Conservation (phyloP, 1,140 invertebrate species). For the Drosophila ambigua region DNA sequence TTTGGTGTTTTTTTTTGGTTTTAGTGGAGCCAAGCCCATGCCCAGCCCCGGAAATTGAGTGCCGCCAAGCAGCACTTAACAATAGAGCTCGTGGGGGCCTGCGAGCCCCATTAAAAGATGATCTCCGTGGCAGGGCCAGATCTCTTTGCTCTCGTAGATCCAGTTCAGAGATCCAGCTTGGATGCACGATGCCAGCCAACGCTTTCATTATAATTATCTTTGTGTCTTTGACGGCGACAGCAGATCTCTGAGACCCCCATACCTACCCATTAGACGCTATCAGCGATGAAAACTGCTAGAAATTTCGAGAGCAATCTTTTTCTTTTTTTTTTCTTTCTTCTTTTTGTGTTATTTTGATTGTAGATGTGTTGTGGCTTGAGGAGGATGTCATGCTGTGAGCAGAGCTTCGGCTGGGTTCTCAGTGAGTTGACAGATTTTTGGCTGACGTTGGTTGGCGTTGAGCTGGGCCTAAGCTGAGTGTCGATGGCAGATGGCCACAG, state of each 20-base stretch:
- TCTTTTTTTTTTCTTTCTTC: slow-evolving; percentile 1
- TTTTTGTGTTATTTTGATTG: slow-evolving; percentile 10
- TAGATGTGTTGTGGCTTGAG: too few species aligned
- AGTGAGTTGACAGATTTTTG: slow-evolving; percentile 25
- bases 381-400: too few species aligned
- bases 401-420: neutral
- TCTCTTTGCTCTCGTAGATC: neutral
- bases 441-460: too few species aligned
- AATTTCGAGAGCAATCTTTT: slow-evolving; percentile 26
- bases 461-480: too few species aligned
- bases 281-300: slow-evolving; percentile 53
- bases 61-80: slow-evolving; percentile 7
- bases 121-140: slow-evolving; percentile 5
- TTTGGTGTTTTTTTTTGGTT: slow-evolving; percentile 32
- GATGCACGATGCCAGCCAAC: neutral
- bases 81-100: slow-evolving; percentile 3
- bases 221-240: slow-evolving; percentile 23
- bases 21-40: neutral
- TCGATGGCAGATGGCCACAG: too few species aligned
- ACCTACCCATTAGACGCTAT: slow-evolving; percentile 34
- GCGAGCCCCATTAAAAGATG: slow-evolving; percentile 19
- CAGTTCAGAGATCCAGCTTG: slow-evolving; percentile 10
- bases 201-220: slow-evolving; percentile 39
- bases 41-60: slow-evolving; percentile 12
- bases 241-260: slow-evolving; percentile 10